Base-by-base conservation (phyloP, 2,888 invertebrate genomes). In the Apamea sordens region DNA sequence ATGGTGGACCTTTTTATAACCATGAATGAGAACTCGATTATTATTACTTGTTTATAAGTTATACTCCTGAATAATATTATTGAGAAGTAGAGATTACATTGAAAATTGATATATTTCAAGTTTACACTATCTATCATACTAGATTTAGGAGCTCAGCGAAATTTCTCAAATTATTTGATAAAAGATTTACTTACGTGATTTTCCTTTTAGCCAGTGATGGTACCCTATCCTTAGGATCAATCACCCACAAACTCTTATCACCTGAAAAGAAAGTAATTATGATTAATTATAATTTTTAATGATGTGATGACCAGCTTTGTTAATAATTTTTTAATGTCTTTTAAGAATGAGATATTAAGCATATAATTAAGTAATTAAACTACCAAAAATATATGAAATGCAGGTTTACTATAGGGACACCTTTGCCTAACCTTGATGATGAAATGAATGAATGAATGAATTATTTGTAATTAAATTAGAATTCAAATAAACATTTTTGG, bases 191-290 rank as follows among this genome's bases (percentile, higher is more conserved):
- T 94, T 92, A 96, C 96, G 92, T 94, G 59, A 89, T 77, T 93
- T 94, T 96, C 82, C 93, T 92, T 85, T 92, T 95, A 15, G 88
- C 88, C 11, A 94, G 80, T 56, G 93, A 89, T 70, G 95, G 94
- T 93, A 95, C 94, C 89, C 93, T 93, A 87, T 97, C 97, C 83
- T 96, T 96, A 28, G 96, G 95, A 85, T 96, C 95, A 81, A 97
- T 97, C 71, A 95, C 94, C 97, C 97, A 97, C 80, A 97, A 92
- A 84, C 93, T 95, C 85, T 97, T 97, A 92, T 97, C 97, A 92
- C 97, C 97, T 97, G 90, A 79, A 96, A 96, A 87, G 85, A 85
- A 86, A 86, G n/a, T 67, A 76, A 67, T 65, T 64, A 59, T 68
- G 61, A 56, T 76, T 18, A 65, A 41, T 80, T 73, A 65, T 44